Conservation (phyloP, 2,888 invertebrate species). For the Hipparchia semele region DNA sequence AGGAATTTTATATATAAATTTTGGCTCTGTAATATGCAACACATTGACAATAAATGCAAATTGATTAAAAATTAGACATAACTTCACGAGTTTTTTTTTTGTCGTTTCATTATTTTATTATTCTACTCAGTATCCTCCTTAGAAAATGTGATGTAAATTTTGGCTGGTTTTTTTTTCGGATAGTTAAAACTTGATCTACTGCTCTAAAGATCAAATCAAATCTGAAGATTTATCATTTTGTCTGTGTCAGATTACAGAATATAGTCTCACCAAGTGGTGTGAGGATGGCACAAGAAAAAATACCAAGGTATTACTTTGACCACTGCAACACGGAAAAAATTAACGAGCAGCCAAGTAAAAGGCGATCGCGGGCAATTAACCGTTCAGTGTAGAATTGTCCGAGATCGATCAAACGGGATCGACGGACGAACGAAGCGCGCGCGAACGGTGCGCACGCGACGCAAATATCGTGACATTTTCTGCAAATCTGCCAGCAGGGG, state of each 20-base stretch:
- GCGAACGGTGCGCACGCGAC: slow-evolving; percentile 55
- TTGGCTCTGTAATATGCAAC: too few relatives aligned
- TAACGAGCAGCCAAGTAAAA: slow-evolving; percentile 38
- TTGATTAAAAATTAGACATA: too few relatives aligned
- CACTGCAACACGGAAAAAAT: slow-evolving; percentile 30
- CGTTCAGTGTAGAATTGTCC: slow-evolving; percentile 49
- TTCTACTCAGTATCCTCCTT: too few relatives aligned
- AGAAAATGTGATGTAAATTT: too few relatives aligned
- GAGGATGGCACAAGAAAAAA: neutral
- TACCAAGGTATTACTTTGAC: neutral
- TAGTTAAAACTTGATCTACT: too few relatives aligned
- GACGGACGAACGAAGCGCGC: slow-evolving; percentile 15
- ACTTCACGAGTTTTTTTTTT: too few relatives aligned
- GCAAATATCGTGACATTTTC: slow-evolving; percentile 76
- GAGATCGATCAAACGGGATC: slow-evolving; percentile 54
- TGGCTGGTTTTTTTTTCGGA: too few relatives aligned
- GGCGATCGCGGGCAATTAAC: slow-evolving; percentile 58
- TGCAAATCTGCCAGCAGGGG: slow-evolving; percentile 43
- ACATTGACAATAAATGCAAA: too few relatives aligned
- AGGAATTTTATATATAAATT: too few relatives aligned
- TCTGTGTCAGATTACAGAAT: neutral
- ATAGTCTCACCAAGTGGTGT: neutral
- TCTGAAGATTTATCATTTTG: neutral
- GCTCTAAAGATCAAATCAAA: too few relatives aligned
- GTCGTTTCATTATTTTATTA: too few relatives aligned